Conservation (phyloP, 2,888 invertebrate genomes). For the Nomada lathburiana region DNA sequence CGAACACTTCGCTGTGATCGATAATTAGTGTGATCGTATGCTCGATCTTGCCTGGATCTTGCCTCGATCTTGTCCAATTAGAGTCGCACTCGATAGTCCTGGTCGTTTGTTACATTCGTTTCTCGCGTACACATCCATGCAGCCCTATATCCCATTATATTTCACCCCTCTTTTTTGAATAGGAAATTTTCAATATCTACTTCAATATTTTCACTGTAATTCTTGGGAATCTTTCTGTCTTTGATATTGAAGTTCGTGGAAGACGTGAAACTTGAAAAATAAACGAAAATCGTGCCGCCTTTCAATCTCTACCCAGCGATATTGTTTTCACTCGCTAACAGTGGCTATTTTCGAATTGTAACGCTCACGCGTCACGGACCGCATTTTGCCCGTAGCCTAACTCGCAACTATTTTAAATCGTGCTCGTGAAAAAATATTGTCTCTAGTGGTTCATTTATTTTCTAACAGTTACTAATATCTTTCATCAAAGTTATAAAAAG, state of each 20-base stretch:
- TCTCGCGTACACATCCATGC: not conserved
- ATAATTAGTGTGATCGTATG: constrained; percentile 71
- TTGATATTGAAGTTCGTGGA: not conserved
- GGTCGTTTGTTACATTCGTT: constrained; percentile 31
- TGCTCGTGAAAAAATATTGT: constrained; percentile 5
- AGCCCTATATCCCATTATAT: constrained; percentile 15
- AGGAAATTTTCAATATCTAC: not conserved
- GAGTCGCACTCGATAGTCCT: constrained; percentile 54
- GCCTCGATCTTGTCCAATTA: constrained; percentile 75
- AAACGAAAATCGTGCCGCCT: not conserved
- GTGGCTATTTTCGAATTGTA: constrained; percentile 71
- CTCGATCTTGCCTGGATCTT: constrained; percentile 57
- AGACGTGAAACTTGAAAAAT: not conserved
- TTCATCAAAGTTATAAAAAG: not conserved
- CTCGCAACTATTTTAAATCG: constrained; percentile 50
- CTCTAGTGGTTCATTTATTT: no score
- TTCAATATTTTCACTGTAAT: no score
- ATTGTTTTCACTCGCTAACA: constrained; percentile 24
- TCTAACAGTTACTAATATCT: no score
- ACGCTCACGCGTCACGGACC: constrained; percentile 36
- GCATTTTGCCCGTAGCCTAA: constrained; percentile 20
- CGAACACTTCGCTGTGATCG: constrained; percentile 69
- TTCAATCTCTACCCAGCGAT: not conserved
- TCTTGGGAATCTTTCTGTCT: not conserved
- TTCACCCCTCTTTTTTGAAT: constrained; percentile 2